Percentiles rank a stretch among this genome's conserved stretches.
Evolutionary conservation across 1,140 invertebrate species (phyloP).

Genomic region (Nebria ingens): DNA sequence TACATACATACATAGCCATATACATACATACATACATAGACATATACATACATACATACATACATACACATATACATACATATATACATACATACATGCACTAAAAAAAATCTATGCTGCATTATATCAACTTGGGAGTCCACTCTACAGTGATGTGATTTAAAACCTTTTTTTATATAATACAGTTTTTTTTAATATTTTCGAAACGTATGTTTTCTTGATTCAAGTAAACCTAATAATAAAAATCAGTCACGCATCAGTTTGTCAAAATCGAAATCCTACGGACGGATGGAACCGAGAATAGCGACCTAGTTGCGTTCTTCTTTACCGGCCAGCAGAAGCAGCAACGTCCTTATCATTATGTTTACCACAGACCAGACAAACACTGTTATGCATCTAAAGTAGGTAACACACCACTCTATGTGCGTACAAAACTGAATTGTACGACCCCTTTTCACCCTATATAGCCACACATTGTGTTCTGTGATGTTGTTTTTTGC

Average conservation of each 20-base stretch:
- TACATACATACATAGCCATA: not conserved
- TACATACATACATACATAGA: not conserved
- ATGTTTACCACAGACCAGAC: not conserved
- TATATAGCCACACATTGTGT: not conserved
- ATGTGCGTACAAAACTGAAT: no score
- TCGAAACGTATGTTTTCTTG: not conserved
- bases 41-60: not conserved
- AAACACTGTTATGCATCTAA: slow-evolving; percentile 2
- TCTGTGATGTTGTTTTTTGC: not conserved
- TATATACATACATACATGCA: not conserved
- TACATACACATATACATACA: not conserved
- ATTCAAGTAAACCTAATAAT: not conserved
- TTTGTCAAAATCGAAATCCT: slow-evolving; percentile 2
- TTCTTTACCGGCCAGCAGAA: not conserved
- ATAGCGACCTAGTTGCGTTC: not conserved
- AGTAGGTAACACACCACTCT: not conserved
- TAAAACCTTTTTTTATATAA: not conserved
- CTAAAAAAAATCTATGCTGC: not conserved
- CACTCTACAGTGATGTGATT: not conserved
- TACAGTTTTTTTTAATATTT: not conserved
- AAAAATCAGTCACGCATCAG: slow-evolving; percentile 1
- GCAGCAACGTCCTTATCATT: not conserved
- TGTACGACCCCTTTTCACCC: not conserved
- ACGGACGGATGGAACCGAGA: not conserved
- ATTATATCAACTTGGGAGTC: not conserved